Evolutionary conservation across 2,888 invertebrate species (phyloP), one percentile per base, ranked within the genome.

Genomic region (Cybosia mesomella): DNA sequence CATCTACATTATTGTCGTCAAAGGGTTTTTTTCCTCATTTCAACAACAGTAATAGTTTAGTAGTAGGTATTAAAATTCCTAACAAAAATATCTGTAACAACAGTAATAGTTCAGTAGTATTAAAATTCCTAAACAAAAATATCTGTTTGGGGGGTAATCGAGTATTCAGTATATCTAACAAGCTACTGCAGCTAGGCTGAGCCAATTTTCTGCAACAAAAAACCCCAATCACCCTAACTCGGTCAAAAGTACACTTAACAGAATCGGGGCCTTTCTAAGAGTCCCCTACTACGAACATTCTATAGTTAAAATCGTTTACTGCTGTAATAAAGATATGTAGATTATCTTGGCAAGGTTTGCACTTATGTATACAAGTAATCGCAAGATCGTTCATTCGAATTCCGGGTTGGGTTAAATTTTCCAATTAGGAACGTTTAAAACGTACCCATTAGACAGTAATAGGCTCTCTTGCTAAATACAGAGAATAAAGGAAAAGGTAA

Each of bases 171-270:
- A 34, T 34, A 39, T 39, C 39, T 43, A 18, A 43, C 43, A 18
- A 49, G 49, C 8, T 49, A 49, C n/a, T 49, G 9, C 49, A 0
- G n/a, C n/a, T 8, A 8, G 18, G n/a, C n/a, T n/a, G 9, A 49
- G 11, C 15, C n/a, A n/a, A 24, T 57, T 39, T 28, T 1, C 36
- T 32, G 49, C 49, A 65, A 58, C 57, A 39, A 58, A 55, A 64
- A 65, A 32, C 32, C 21, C 34, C 18, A 18, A 32, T 49, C 65
- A 22, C 28, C 22, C 18, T 32, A 65, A 65, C 65, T 65, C 65
- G 58, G 65, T 65, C 65, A 65, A 65, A 63, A 58, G 58, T 58
- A 58, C 57, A 58, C 22, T 58, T 53, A 65, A 43, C 18, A 34
- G 49, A 28, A 65, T 58, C 58, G 28, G 28, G 9, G 58, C 34